Base-by-base conservation (phyloP, 2,113 vertebrate genomes). In the Chamaetylas fuelleborni region DNA sequence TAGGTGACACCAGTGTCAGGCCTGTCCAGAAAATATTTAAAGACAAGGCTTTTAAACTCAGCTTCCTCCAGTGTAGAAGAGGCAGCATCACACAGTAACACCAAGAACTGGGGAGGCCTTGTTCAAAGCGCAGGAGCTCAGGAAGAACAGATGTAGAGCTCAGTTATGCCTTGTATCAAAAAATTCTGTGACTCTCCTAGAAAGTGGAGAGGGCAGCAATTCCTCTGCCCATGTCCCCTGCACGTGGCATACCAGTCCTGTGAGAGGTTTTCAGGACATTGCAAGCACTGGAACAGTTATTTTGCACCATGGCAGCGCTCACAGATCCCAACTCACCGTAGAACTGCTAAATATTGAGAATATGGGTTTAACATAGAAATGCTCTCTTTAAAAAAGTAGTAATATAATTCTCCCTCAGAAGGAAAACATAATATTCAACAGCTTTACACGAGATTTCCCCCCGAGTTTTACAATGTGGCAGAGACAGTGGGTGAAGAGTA, bases 1-100 rank as follows among this genome's bases (percentile, higher is more conserved):
- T 95, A 91, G 94, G 95, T 97, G 95, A 90, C 96, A 97, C 51
- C 91, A 94, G 92, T 94, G 96, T 92, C 96, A 95, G 82, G 57
- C 72, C 77, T 14, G 38, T 87, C 88, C 81, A 81, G 76, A 90
- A 88, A 56, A 92, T 95, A 95, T 92, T 91, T 81, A 45, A 73
- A 91, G 81, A 29, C 0, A 2, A 83, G 28, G 40, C 61, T 92
- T 85, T 84, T 64, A 90, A 92, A 69, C 45, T n/a, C n/a, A n/a
- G n/a, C n/a, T 86, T 94, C 93, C 67, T 93, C 26, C 76, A 57
- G 19, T 24, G 42, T 2, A 42, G 76, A 69, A 71, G 31, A 57
- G 53, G 80, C 80, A 91, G 85, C 48, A 43, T 6, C 71, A 77
- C 73, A 50, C 43, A 84, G 72, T 11, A 43, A 40, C 4, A 18